A percentile compares a stretch with the other conserved stretches of the same genome.
Evolutionary conservation across 1,140 invertebrate species (phyloP).

Genomic region (Thereuonema tuberculata): DNA sequence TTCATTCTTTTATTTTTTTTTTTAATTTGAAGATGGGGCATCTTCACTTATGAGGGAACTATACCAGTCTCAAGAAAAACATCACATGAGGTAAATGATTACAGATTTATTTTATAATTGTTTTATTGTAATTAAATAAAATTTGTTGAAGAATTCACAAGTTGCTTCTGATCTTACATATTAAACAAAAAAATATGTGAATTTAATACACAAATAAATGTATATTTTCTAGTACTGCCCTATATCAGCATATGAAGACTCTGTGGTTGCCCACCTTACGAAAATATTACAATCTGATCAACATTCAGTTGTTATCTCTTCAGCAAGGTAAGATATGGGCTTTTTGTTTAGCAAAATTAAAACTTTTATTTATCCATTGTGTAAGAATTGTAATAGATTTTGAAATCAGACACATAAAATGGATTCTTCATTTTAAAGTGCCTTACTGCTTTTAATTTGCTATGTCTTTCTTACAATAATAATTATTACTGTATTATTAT

Average conservation of each 20-base stretch:
- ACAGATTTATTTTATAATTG: neutral
- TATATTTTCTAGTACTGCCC: constrained; percentile 27
- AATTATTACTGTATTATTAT: too few relatives aligned
- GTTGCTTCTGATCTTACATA: neutral
- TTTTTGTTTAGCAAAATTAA: too few relatives aligned
- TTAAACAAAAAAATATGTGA: neutral
- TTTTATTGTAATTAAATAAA: too few relatives aligned
- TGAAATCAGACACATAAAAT: too few relatives aligned
- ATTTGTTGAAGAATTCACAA: neutral
- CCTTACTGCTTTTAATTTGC: too few relatives aligned
- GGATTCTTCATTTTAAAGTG: too few relatives aligned
- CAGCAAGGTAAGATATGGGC: constrained; percentile 47
- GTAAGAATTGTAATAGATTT: too few relatives aligned
- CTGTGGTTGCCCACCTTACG: constrained; percentile 61
- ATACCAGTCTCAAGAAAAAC: constrained; percentile 30
- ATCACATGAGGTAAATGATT: constrained; percentile 24
- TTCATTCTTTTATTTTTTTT: constrained; percentile 29
- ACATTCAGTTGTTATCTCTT: constrained; percentile 53
- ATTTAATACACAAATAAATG: neutral
- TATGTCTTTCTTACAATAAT: too few relatives aligned
- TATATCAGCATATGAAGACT: constrained; percentile 55
- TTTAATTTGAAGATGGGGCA: too few relatives aligned
- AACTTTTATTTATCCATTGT: too few relatives aligned
- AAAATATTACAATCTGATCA: constrained; percentile 77
- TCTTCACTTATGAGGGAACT: constrained; percentile 60